Base-by-base conservation (phyloP, 2,797 vertebrate species). In the Buphagus erythrorhynchus region DNA sequence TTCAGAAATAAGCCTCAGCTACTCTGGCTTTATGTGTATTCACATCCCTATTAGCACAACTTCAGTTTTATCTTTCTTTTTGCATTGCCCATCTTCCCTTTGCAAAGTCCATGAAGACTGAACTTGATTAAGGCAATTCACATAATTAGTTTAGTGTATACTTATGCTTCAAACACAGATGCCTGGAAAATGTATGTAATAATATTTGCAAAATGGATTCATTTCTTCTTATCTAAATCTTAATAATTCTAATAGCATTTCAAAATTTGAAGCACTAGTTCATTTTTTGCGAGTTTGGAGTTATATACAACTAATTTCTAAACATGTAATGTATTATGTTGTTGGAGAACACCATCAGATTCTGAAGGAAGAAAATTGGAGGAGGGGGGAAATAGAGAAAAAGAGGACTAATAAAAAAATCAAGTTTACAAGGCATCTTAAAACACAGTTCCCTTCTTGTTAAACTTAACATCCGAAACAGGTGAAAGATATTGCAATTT, bases 281-380 rank as follows among this genome's bases (percentile, higher is more conserved):
- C 14, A 42, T 52, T 29, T 45, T 59, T 72, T 13, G 3, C 0
- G 0, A 7, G 6, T 85, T 61, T 26, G 11, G 29, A 36, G 4
- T 82, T 57, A 22, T 19, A n/a, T 16, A 14, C 6, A 42, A 16
- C 16, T 71, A 59, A 66, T 8, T 26, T 4, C 9, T 66, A 65
- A 79, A 66, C 6, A 18, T 8, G 10, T 11, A 35, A 3, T 31
- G 9, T 16, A 31, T 13, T 38, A 6, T 25, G 3, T 36, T 26
- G 10, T 7, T 92, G 38, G 19, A 82, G 19, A 16, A 15, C 0
- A 1, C 2, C 5, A 57, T 40, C 40, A 51, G 14, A 90, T 62
- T 69, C 13, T 28, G 17, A 79, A 62, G 19, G 40, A 58, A 61
- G 40, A 10, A 3, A 9, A 40, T 8, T 33, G 10, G 7, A 86